These are phyloP conservation scores for Atlantisia rogersi DNA, from an alignment of 2,113 vertebrate genomes.

Conservation along the genomic window DNA sequence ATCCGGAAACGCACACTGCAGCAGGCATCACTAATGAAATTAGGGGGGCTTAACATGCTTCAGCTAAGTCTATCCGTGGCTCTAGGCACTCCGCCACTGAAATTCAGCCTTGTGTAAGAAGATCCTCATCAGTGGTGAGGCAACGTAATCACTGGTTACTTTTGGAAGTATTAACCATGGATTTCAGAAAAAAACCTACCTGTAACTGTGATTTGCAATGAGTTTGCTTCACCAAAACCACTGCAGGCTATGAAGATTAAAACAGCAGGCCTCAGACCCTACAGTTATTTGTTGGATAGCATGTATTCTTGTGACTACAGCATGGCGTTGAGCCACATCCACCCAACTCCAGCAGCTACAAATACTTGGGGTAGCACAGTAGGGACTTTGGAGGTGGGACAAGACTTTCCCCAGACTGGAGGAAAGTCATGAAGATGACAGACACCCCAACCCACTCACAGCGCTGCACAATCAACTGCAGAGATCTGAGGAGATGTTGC, in stretches of 20 bases:
- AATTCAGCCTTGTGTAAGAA: neutral
- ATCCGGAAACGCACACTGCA: fast-evolving
- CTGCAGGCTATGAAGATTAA: neutral
- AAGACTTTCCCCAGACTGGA: neutral
- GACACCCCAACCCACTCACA: neutral
- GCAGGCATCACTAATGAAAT: neutral
- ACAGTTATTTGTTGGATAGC: neutral
- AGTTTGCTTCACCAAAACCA: neutral
- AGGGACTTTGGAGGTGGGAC: neutral
- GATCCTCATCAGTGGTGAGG: neutral
- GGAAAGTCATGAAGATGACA: neutral
- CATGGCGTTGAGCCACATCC: neutral
- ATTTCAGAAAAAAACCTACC: neutral
- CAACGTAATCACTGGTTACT: neutral
- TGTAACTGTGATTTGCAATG: neutral
- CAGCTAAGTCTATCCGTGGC: neutral
- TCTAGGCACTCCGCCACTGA: neutral
- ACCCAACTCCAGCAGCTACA: neutral
- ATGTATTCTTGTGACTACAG: neutral
- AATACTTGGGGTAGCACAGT: neutral
- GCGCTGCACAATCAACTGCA: neutral
- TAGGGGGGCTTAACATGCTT: neutral
- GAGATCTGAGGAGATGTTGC: neutral
- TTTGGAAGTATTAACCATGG: neutral
- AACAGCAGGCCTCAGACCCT: neutral